Evolutionary conservation across 2,113 vertebrate genomes (phyloP).

Genomic region (Steatornis caripensis): DNA sequence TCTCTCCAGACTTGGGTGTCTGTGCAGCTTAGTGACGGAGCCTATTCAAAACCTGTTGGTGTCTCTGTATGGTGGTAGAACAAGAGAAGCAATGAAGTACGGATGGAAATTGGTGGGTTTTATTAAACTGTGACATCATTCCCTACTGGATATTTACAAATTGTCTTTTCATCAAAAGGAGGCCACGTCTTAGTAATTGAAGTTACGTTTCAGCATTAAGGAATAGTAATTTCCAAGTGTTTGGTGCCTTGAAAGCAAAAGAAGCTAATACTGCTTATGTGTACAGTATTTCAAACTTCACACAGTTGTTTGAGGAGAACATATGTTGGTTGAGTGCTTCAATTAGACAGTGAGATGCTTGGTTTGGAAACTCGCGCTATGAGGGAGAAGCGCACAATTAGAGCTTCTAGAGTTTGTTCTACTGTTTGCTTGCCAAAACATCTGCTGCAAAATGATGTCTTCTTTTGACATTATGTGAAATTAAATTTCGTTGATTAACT

Average conservation of each 20-base stretch:
- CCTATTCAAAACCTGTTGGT: neutral
- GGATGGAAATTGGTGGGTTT: neutral
- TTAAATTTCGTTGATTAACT: neutral
- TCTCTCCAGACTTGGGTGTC: neutral
- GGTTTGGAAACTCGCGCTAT: neutral
- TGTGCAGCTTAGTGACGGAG: neutral
- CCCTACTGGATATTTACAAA: neutral
- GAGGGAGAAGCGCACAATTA: neutral
- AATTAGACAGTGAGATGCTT: neutral
- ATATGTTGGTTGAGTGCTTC: constrained; percentile 5
- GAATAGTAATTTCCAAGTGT: neutral
- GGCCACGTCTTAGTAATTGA: neutral
- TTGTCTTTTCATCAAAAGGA: neutral
- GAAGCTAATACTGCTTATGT: neutral
- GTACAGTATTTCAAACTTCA: neutral
- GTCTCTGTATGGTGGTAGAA: neutral
- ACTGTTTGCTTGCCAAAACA: neutral
- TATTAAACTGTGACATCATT: neutral
- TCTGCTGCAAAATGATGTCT: neutral
- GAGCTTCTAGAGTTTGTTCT: neutral
- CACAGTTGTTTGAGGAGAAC: neutral
- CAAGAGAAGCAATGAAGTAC: neutral
- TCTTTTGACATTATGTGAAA: neutral
- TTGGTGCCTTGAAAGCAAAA: constrained; percentile 4
- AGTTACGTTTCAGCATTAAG: neutral